A percentile compares a stretch with the other conserved stretches of the same genome.
These are phyloP conservation scores for Jaculus jaculus DNA, from an alignment of 2,113 vertebrate genomes.

Conservation along the genomic window DNA sequence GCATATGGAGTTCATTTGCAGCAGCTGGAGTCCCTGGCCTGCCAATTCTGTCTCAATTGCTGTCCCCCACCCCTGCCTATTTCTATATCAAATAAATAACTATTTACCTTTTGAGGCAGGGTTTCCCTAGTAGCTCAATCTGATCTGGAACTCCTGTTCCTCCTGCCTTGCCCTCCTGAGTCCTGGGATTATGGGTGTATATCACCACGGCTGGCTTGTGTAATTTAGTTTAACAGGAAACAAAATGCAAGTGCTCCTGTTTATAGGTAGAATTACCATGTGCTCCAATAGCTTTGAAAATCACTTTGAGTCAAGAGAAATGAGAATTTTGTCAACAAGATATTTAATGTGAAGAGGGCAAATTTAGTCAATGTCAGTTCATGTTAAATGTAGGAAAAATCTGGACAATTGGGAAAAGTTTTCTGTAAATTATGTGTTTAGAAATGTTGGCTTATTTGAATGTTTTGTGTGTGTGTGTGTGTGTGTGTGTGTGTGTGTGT, in stretches of 20 bases:
- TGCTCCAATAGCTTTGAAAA: background rate
- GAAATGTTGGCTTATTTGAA: background rate
- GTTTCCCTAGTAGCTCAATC: too few species aligned
- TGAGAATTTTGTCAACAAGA: background rate
- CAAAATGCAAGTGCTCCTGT: background rate
- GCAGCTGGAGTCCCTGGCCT: too few species aligned
- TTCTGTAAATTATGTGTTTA: background rate
- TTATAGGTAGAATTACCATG: background rate
- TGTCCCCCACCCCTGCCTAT: too few species aligned
- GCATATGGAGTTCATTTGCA: too few species aligned
- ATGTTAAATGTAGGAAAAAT: background rate
- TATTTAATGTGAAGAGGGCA: conserved; percentile 22
- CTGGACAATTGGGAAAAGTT: background rate
- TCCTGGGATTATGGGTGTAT: background rate
- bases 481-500: background rate
- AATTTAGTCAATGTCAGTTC: background rate
- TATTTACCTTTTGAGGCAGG: background rate
- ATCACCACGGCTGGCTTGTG: background rate
- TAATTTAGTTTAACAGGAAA: conserved; percentile 35
- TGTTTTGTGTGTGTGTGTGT: background rate
- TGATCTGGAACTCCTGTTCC: background rate
- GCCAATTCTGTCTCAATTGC: too few species aligned
- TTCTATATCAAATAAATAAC: too few species aligned
- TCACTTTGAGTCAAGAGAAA: conserved; percentile 1
- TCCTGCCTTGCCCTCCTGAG: background rate